Evolutionary conservation across 2,888 invertebrate species (phyloP).

Genomic region (Drosophila limbata): DNA sequence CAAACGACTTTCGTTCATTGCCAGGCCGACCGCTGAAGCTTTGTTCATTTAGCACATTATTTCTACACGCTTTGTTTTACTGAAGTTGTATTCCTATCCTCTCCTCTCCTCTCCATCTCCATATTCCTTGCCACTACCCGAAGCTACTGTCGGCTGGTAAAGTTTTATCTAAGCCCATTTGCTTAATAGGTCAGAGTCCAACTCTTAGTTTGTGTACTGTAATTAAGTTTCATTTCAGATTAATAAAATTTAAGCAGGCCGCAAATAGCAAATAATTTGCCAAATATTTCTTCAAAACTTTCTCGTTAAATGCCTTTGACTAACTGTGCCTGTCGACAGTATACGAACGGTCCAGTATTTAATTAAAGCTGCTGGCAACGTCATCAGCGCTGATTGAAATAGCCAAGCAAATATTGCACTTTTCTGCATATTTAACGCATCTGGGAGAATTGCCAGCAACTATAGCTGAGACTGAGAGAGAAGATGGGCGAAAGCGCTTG

Average conservation of each 20-base stretch:
- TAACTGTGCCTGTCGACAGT: slow-evolving; percentile 17
- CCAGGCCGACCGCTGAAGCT: slow-evolving; percentile 22
- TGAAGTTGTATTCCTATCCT: slow-evolving; percentile 29
- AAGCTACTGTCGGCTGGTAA: slow-evolving; percentile 30
- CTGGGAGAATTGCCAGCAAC: slow-evolving; percentile 28
- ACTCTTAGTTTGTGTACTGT: slow-evolving; percentile 41
- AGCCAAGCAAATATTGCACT: slow-evolving; percentile 65
- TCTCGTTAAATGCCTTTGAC: slow-evolving; percentile 12
- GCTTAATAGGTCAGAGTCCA: slow-evolving; percentile 57
- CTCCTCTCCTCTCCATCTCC: background rate
- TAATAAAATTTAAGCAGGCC: slow-evolving; percentile 40
- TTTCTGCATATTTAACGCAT: slow-evolving; percentile 61
- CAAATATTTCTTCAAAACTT: background rate
- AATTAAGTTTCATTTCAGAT: slow-evolving; percentile 60
- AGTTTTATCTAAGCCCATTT: slow-evolving; percentile 65
- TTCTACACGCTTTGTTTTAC: slow-evolving; percentile 67
- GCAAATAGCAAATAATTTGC: slow-evolving; percentile 19
- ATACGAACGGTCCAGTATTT: slow-evolving; percentile 7
- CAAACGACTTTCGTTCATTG: slow-evolving; percentile 17
- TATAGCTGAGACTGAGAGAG: background rate
- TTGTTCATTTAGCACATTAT: slow-evolving; percentile 69
- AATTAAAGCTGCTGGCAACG: slow-evolving; percentile 33
- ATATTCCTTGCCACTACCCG: background rate
- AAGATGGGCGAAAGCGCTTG: slow-evolving; percentile 1
- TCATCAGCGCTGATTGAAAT: slow-evolving; percentile 62